Evolutionary conservation across 1,140 invertebrate genomes (phyloP).

Genomic region (Aporrectodea caliginosa): DNA sequence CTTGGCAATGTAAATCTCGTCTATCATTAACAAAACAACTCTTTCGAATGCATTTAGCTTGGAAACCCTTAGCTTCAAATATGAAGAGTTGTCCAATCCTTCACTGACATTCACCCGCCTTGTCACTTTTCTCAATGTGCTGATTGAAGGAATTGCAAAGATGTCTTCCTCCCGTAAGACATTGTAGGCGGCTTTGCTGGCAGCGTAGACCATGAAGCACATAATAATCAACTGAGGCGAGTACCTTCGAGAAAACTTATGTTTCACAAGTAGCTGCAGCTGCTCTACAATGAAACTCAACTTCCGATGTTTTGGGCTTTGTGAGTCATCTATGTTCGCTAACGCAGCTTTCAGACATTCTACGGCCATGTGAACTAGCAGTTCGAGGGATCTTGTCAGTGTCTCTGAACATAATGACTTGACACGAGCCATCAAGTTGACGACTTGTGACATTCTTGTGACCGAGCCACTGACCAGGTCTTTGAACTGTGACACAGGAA

Average conservation of each 20-base stretch:
- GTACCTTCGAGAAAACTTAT: neutral
- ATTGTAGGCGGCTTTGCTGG: neutral
- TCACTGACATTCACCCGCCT: neutral
- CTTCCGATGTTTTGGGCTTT: neutral
- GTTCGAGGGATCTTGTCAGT: neutral
- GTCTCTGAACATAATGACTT: neutral
- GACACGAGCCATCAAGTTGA: neutral
- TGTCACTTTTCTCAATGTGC: neutral
- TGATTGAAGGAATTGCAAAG: neutral
- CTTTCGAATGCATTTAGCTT: neutral
- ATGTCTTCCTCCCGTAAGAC: neutral
- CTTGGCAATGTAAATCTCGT: conserved; percentile 8
- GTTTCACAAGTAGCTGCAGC: neutral
- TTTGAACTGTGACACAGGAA: neutral
- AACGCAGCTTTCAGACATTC: neutral
- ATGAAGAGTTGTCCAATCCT: neutral
- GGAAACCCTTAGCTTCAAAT: neutral
- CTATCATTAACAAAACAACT: neutral
- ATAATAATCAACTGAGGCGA: neutral
- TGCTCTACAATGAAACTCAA: neutral
- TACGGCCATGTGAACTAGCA: neutral
- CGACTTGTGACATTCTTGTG: neutral
- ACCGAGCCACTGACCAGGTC: neutral
- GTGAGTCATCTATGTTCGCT: neutral
- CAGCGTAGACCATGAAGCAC: neutral